A percentile compares a stretch with the other conserved stretches of the same genome.
Conservation (phyloP, 2,797 vertebrate genomes). For the Caiman crocodilus region DNA sequence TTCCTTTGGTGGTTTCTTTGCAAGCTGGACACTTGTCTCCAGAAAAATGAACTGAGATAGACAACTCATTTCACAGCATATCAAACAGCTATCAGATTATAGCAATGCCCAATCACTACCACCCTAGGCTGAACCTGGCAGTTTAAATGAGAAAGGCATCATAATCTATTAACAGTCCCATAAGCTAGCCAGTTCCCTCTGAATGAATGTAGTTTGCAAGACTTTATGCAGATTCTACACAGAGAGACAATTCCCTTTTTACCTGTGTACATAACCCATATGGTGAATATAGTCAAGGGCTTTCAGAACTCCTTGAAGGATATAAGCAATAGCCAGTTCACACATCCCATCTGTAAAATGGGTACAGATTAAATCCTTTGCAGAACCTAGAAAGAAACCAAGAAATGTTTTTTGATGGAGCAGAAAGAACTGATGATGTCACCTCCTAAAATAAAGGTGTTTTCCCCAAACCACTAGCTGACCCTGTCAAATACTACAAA, state of each 20-base stretch:
- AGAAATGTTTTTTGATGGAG: neutral
- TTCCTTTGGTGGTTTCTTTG: neutral
- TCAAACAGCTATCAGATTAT: neutral
- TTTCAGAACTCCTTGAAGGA: slow-evolving; percentile 92
- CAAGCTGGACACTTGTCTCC: neutral
- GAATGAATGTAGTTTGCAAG: neutral
- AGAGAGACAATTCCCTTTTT: neutral
- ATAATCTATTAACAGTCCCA: fast-evolving
- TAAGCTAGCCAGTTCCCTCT: neutral
- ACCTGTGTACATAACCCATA: slow-evolving; percentile 99
- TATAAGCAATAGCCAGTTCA: slow-evolving; percentile 95
- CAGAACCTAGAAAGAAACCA: slow-evolving; percentile 87
- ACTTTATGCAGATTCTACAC: neutral
- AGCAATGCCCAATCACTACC: fast-evolving
- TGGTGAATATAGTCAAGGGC: slow-evolving; percentile 98
- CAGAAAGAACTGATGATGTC: neutral
- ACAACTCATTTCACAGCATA: neutral
- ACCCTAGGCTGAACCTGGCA: neutral
- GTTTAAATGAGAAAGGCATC: neutral
- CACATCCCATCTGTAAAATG: slow-evolving; percentile 96
- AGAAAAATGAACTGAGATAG: neutral
- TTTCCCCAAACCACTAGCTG: neutral
- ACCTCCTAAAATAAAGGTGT: neutral
- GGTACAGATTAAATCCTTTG: slow-evolving; percentile 94
- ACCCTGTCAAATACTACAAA: neutral